These are phyloP conservation scores for Amphiduros pacificus DNA, from an alignment of 2,888 invertebrate genomes.

Conservation along the genomic window DNA sequence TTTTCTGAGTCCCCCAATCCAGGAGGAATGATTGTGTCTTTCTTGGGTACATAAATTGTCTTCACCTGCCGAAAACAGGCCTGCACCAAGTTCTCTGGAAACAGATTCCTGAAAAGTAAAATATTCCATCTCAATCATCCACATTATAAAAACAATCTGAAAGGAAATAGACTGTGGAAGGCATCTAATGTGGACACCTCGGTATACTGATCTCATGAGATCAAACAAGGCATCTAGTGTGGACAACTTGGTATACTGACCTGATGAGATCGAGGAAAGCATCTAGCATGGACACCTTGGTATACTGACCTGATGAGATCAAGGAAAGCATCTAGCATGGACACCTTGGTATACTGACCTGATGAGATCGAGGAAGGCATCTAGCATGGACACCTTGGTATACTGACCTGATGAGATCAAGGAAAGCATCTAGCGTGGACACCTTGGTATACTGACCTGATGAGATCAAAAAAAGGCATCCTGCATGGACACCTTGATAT, in stretches of 20 bases:
- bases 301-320: constrained; percentile 65
- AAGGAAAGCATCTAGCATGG: constrained; percentile 66
- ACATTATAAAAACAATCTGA: too few species aligned
- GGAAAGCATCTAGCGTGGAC: constrained; percentile 66
- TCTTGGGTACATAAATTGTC: constrained; percentile 60
- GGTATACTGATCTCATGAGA: too few species aligned
- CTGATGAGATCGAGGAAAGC: constrained; percentile 67
- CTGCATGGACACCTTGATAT: too few species aligned
- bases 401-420: constrained; percentile 66
- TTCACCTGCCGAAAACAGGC: constrained; percentile 67
- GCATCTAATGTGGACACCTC: too few species aligned
- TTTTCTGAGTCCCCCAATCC: too few species aligned
- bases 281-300: constrained; percentile 64
- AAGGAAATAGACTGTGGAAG: too few species aligned
- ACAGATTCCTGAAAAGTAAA: constrained; percentile 63
- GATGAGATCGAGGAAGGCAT: constrained; percentile 67
- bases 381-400: constrained; percentile 63
- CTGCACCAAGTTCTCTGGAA: constrained; percentile 68
- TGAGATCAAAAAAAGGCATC: too few species aligned
- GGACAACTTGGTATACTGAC: too few species aligned
- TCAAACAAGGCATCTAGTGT: too few species aligned
- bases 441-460: constrained; percentile 59
- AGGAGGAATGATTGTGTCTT: constrained; percentile 1
- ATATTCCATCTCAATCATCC: too few species aligned
- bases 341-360: constrained; percentile 62